phyloP scores from a whole-genome alignment of 2,888 invertebrate species.

The Ophion ellenae region DNA sequence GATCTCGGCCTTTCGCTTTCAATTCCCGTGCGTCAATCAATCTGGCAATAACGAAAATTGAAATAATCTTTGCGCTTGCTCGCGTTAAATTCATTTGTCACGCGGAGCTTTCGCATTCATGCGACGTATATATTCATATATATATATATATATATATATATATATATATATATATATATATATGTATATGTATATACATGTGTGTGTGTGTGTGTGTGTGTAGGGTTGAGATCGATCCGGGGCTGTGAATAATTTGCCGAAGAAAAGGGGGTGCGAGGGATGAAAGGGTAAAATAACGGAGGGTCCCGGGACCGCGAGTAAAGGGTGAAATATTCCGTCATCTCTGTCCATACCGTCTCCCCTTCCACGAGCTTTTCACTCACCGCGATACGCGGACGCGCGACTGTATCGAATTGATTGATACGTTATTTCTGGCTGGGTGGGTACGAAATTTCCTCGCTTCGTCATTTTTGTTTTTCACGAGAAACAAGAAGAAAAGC shows the following conservation, averaged over 20 bases:
- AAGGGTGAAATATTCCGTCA: conserved; percentile 53
- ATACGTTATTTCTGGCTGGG: conserved; percentile 8
- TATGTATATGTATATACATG: not conserved
- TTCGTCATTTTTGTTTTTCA: conserved; percentile 1
- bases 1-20: conserved; percentile 42
- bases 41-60: conserved; percentile 66
- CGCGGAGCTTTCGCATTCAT: conserved; percentile 56
- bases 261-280: conserved; percentile 42
- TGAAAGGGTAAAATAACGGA: conserved; percentile 56
- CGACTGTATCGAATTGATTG: conserved; percentile 43
- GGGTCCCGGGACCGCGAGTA: conserved; percentile 9
- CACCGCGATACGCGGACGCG: not conserved
- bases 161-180: not conserved
- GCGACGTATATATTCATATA: conserved; percentile 31
- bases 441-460: not conserved
- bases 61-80: conserved; percentile 63
- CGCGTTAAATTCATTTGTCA: conserved; percentile 65
- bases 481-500: not conserved
- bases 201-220: too few relatives aligned
- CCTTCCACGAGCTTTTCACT: not conserved
- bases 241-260: conserved; percentile 66
- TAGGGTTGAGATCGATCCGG: conserved; percentile 26
- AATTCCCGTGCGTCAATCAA: conserved; percentile 62
- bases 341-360: conserved; percentile 48
- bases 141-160: not conserved